These are phyloP conservation scores for Hydropotes inermis DNA, from an alignment of 2,113 vertebrate species.

Conservation along the genomic window DNA sequence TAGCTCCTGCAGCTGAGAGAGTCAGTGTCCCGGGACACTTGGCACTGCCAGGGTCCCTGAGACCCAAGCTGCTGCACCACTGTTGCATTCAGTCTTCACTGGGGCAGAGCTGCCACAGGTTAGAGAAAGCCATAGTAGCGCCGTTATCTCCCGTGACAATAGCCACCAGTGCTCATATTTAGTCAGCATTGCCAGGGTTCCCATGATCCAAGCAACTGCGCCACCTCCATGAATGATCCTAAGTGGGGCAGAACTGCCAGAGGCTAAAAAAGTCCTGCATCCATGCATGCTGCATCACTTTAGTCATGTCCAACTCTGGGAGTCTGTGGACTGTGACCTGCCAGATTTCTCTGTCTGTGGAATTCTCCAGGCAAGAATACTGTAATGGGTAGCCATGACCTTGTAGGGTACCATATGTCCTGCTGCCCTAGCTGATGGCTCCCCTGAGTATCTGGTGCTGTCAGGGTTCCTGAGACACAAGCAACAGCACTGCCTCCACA, in stretches of 20 bases:
- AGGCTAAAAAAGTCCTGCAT: not conserved
- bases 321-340: not conserved
- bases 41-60: too few species aligned
- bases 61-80: too few species aligned
- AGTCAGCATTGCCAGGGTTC: not conserved
- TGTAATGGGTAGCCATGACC: not conserved
- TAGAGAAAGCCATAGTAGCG: too few species aligned
- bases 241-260: not conserved
- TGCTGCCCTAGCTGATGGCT: not conserved
- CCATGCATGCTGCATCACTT: not conserved
- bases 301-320: not conserved
- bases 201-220: not conserved
- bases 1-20: too few species aligned
- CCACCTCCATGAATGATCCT: not conserved
- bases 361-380: not conserved
- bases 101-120: too few species aligned
- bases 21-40: too few species aligned
- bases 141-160: not conserved
- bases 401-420: not conserved
- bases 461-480: not conserved
- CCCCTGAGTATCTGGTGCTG: not conserved
- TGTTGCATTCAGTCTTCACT: too few species aligned
- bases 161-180: not conserved
- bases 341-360: not conserved
- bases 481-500: accelerated